These are phyloP conservation scores for Xestia rhomboidea DNA, from an alignment of 2,888 invertebrate genomes.

Conservation along the genomic window DNA sequence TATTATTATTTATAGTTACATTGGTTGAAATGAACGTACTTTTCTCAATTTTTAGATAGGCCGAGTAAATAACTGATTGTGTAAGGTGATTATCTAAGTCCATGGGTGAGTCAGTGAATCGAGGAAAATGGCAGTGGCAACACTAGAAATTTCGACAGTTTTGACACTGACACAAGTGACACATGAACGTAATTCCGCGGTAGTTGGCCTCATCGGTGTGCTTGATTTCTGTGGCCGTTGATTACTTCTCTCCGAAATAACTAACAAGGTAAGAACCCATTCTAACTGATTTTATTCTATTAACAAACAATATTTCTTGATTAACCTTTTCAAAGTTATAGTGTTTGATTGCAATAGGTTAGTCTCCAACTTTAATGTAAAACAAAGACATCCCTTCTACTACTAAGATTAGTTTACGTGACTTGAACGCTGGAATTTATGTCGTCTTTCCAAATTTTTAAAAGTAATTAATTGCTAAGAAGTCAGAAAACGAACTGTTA, in stretches of 20 bases:
- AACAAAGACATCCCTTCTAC: conserved; percentile 37
- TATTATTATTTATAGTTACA: no score
- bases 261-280: conserved; percentile 28
- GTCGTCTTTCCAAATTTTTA: conserved; percentile 20
- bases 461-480: conserved; percentile 14
- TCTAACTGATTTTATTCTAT: neutral
- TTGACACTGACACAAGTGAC: conserved; percentile 27
- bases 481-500: neutral
- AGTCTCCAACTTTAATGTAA: conserved; percentile 3
- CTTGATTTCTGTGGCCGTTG: conserved; percentile 23
- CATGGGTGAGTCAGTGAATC: neutral
- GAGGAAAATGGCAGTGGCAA: neutral
- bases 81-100: no score
- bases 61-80: no score
- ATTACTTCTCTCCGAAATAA: conserved; percentile 2
- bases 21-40: no score
- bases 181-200: conserved; percentile 25
- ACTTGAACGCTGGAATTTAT: conserved; percentile 18
- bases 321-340: neutral
- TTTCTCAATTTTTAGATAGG: no score
- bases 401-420: conserved; percentile 48
- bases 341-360: neutral
- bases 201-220: conserved; percentile 10
- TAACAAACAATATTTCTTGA: neutral
- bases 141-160: neutral